Conservation (phyloP, 1,140 invertebrate species). For the Pygmarrhopalites habei region DNA sequence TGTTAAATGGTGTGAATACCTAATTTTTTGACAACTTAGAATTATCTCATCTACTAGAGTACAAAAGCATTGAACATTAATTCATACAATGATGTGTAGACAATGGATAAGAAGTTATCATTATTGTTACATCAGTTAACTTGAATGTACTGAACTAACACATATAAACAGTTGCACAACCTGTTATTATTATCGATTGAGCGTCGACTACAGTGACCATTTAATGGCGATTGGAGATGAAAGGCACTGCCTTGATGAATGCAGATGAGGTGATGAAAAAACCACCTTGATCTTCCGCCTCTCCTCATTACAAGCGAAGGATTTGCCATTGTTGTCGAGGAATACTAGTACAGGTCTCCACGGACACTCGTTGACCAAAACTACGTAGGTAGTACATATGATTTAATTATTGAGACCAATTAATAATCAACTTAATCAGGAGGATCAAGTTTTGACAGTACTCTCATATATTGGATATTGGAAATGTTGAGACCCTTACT, state of each 20-base stretch:
- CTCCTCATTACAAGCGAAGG: not conserved
- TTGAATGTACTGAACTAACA: no score
- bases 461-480: not conserved
- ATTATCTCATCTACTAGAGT: no score
- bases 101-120: no score
- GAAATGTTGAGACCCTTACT: not conserved
- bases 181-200: not conserved
- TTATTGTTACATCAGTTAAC: no score
- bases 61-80: no score
- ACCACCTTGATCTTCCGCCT: not conserved
- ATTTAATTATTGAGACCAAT: not conserved
- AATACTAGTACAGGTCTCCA: not conserved
- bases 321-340: slow-evolving; percentile 11
- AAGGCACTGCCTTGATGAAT: not conserved
- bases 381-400: not conserved
- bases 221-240: not conserved
- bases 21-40: no score
- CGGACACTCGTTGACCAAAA: not conserved
- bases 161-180: no score
- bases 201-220: not conserved
- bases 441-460: not conserved
- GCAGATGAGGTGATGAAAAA: not conserved
- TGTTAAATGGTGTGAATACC: no score
- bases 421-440: not conserved
- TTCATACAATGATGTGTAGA: no score